These are phyloP conservation scores for Apotomis capreana DNA, from an alignment of 2,888 invertebrate genomes.

Conservation along the genomic window DNA sequence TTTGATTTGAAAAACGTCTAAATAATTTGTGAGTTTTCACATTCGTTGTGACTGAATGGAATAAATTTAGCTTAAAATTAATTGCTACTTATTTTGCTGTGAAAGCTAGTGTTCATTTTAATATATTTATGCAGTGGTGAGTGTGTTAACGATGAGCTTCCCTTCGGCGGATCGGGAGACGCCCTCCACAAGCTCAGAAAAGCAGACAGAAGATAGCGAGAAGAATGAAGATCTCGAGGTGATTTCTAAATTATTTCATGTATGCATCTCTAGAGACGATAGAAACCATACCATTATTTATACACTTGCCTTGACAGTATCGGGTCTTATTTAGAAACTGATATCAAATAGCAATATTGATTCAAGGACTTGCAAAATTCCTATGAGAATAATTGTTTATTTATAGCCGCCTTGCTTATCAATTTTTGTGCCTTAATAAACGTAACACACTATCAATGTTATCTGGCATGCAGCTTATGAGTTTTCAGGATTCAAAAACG, in stretches of 20 bases:
- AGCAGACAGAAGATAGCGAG: constrained; percentile 53
- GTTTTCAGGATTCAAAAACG: no score
- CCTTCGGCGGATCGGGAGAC: constrained; percentile 62
- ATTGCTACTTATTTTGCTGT: constrained; percentile 1
- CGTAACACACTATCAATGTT: neutral
- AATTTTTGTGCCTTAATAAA: neutral
- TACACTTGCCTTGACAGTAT: neutral
- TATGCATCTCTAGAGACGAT: neutral
- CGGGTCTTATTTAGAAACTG: neutral
- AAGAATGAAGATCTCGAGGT: constrained; percentile 73
- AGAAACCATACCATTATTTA: neutral
- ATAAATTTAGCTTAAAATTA: constrained; percentile 5
- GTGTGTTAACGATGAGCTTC: constrained; percentile 61
- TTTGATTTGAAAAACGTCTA: constrained; percentile 3
- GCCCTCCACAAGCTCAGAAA: constrained; percentile 56
- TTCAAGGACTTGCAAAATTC: constrained; percentile 7
- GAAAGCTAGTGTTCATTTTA: constrained; percentile 3
- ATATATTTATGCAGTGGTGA: constrained; percentile 6
- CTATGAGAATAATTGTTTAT: constrained; percentile 11
- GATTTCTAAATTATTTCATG: constrained; percentile 31
- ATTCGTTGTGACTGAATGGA: neutral
- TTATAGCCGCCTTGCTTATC: neutral
- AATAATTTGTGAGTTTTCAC: neutral
- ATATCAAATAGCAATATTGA: neutral
- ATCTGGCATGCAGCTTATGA: no score